A percentile compares a stretch with the other conserved stretches of the same genome.
Evolutionary conservation across 1,140 invertebrate species (phyloP).

Genomic region (Oscheius sp.): DNA sequence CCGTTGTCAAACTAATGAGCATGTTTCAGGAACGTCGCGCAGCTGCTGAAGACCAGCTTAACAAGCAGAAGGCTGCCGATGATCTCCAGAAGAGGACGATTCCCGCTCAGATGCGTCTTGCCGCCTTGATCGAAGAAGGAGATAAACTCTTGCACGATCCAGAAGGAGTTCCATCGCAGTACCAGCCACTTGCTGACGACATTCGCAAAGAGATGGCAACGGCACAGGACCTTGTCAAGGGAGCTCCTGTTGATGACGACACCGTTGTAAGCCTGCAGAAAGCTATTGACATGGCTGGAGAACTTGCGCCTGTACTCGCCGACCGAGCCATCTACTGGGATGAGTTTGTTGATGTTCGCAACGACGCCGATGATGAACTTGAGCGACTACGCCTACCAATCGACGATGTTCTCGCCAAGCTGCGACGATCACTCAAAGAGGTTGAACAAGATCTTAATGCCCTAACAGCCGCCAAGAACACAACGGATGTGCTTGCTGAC

Average conservation of each 20-base stretch:
- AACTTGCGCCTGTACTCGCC: conserved; percentile 29
- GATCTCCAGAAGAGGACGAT: conserved; percentile 15
- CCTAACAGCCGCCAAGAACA: conserved; percentile 26
- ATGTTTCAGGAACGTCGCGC: conserved; percentile 15
- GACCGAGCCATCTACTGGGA: conserved; percentile 36
- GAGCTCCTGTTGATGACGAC: conserved; percentile 21
- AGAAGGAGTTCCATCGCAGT: conserved; percentile 42
- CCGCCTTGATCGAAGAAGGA: conserved; percentile 40
- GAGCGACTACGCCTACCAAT: conserved; percentile 25
- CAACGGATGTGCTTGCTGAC: neutral
- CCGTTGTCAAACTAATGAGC: neutral
- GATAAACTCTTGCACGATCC: conserved; percentile 38
- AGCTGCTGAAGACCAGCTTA: neutral
- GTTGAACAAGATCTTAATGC: conserved; percentile 36
- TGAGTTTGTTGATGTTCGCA: conserved; percentile 38
- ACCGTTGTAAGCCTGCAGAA: conserved; percentile 8
- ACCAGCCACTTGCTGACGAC: conserved; percentile 23
- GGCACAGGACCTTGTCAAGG: conserved; percentile 25
- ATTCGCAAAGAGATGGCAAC: conserved; percentile 4
- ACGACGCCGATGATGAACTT: conserved; percentile 18
- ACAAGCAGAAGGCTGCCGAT: conserved; percentile 24
- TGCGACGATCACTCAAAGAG: conserved; percentile 22
- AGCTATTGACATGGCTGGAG: conserved; percentile 28
- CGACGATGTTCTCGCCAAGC: conserved; percentile 32
- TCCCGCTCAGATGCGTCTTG: conserved; percentile 24